A percentile compares a stretch with the other conserved stretches of the same genome.
Conservation (phyloP, 2,113 vertebrate species). For the Sclerurus mexicanus region DNA sequence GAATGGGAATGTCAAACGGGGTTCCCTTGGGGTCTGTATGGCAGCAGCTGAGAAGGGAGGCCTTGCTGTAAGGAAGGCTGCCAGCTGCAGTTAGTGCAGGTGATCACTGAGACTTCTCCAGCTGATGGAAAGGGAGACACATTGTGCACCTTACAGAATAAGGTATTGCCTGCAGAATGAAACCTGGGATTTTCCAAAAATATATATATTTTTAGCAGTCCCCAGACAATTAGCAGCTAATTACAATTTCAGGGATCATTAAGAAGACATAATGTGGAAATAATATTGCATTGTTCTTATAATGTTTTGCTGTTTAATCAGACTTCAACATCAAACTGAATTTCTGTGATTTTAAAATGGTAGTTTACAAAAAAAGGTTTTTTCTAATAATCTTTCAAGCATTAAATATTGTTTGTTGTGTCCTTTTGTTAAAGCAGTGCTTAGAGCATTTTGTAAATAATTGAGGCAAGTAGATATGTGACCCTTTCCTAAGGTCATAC, state of each 20-base stretch:
- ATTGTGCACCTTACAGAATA: background rate
- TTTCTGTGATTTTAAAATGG: background rate
- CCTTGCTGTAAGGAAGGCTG: background rate
- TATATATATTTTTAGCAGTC: background rate
- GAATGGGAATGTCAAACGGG: rapidly evolving
- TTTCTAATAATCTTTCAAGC: background rate
- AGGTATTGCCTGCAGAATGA: background rate
- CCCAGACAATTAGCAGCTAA: background rate
- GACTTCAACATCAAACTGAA: background rate
- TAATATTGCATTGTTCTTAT: background rate
- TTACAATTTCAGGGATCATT: background rate
- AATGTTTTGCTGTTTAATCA: background rate
- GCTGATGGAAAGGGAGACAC: background rate
- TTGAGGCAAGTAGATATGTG: background rate
- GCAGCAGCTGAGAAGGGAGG: background rate
- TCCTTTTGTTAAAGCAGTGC: background rate
- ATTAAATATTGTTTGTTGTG: background rate
- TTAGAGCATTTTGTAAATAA: background rate
- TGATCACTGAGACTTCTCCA: no score
- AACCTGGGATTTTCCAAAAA: background rate
- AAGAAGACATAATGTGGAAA: background rate
- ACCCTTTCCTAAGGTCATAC: background rate
- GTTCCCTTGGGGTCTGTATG: background rate
- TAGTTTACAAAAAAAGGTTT: background rate
- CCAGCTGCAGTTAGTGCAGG: background rate